These are phyloP conservation scores for Oenanthe melanoleuca DNA, from an alignment of 2,113 vertebrate genomes.

Conservation along the genomic window DNA sequence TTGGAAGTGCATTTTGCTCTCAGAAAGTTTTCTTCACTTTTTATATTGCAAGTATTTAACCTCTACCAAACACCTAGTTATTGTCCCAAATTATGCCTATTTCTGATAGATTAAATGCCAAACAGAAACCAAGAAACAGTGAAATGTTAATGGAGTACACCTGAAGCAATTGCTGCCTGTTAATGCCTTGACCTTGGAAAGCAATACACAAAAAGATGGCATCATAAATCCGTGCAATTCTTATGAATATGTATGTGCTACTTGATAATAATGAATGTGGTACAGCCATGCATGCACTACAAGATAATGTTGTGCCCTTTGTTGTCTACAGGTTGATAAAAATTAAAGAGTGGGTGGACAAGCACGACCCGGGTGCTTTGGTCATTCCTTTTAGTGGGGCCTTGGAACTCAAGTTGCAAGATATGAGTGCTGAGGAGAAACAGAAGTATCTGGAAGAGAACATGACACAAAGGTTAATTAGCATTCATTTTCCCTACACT, in stretches of 20 bases:
- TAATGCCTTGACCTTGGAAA: constrained; percentile 85
- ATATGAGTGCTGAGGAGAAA: constrained; percentile 88
- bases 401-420: constrained; percentile 92
- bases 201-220: constrained; percentile 85
- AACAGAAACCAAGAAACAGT: constrained; percentile 74
- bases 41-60: constrained; percentile 51
- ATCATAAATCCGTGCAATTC: constrained; percentile 83
- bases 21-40: constrained; percentile 40
- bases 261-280: constrained; percentile 87
- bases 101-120: constrained; percentile 67
- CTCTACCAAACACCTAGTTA: constrained; percentile 43
- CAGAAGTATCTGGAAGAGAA: constrained; percentile 91
- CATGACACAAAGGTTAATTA: constrained; percentile 99
- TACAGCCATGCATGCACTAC: constrained; percentile 85
- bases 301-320: constrained; percentile 87
- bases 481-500: constrained; percentile 98
- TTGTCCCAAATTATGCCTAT: constrained; percentile 66
- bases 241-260: constrained; percentile 89
- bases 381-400: constrained; percentile 97
- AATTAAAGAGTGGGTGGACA: constrained; percentile 99
- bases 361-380: constrained; percentile 92
- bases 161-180: constrained; percentile 81
- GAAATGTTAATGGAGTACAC: constrained; percentile 81
- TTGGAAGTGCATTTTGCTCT: background rate
- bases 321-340: constrained; percentile 93